phyloP scores from a whole-genome alignment of 2,797 vertebrate genomes.

The Vipera latastei region DNA sequence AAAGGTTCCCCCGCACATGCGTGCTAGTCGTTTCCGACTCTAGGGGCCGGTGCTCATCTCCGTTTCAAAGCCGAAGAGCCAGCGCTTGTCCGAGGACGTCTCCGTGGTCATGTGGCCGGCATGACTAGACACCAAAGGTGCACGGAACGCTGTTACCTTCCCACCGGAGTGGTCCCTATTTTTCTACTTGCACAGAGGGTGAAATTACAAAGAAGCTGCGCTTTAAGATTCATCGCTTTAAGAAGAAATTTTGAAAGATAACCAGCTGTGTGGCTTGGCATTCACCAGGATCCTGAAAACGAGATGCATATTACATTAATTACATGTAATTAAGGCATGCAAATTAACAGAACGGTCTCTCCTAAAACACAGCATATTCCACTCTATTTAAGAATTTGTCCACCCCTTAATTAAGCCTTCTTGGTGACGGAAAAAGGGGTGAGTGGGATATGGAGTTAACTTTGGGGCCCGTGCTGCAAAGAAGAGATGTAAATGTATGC shows the following conservation, averaged over 20 bases:
- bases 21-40: too few relatives aligned
- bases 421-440: background rate
- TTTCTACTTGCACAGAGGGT: too few relatives aligned
- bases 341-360: slow-evolving; percentile 25
- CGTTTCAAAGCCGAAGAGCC: too few relatives aligned
- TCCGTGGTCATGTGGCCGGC: too few relatives aligned
- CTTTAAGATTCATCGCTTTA: background rate
- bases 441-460: background rate
- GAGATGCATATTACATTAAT: slow-evolving; percentile 33
- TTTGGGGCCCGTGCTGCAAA: background rate
- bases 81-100: too few relatives aligned
- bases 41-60: too few relatives aligned
- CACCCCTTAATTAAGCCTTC: background rate
- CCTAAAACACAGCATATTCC: background rate
- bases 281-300: slow-evolving; percentile 7
- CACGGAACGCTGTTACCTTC: too few relatives aligned
- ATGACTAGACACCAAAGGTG: too few relatives aligned
- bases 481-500: background rate
- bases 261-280: slow-evolving; percentile 20
- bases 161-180: too few relatives aligned
- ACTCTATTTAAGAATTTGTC: slow-evolving; percentile 14
- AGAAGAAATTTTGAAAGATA: background rate
- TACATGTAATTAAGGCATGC: slow-evolving; percentile 29
- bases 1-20: too few relatives aligned
- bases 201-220: background rate